Base-by-base conservation (phyloP, 2,797 vertebrate species). In the Anabas testudineus region DNA sequence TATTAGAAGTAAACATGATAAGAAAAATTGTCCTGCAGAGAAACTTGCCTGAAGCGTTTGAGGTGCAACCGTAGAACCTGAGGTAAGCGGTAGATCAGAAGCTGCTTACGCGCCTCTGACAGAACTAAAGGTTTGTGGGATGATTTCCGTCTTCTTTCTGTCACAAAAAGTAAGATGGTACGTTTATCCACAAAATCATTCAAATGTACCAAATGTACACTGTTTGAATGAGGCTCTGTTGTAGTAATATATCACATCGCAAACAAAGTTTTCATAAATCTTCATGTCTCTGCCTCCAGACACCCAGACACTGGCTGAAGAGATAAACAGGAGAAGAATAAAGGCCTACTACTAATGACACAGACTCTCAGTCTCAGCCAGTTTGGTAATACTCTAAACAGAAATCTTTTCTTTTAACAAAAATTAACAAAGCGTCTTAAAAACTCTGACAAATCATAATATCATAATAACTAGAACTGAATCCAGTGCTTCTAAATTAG, bases 1-100 rank as follows among this genome's bases (percentile, higher is more conserved):
- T 0, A 69, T 51, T 24, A 8, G 2, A 49, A 26, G 52, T 26
- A 15, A 58, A 59, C 12, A 19, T 39, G 0, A 30, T 28, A 5
- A 22, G 16, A 5, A 22, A 30, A 39, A 15, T 3, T 3, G 51
- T 16, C 1, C 13, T 7, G 56, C 7, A 12, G 16, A 42, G 16
- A 57, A 54, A 87, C 95, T 92, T 91, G 95, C 98, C 98, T 97
- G 95, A 99, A 99, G 87, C 98, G 95, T 93, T 99, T 99, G 93
- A 99, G 97, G 95, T 99, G 98, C 91, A 99, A 96, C 90, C 98
- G 95, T 93, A 99, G 95, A 95, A 99, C 98, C 96, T 99, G 98
- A 99, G 98, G 98, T 98, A 99, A 97, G 91, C 97, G 96, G 94
- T 97, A 99, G 93, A 99, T 97, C 95, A 98, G 96, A 93, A 99